Evolutionary conservation across 1,140 invertebrate species (phyloP), one percentile per base, ranked within the genome.

Genomic region (Daktulosphaira vitifoliae): DNA sequence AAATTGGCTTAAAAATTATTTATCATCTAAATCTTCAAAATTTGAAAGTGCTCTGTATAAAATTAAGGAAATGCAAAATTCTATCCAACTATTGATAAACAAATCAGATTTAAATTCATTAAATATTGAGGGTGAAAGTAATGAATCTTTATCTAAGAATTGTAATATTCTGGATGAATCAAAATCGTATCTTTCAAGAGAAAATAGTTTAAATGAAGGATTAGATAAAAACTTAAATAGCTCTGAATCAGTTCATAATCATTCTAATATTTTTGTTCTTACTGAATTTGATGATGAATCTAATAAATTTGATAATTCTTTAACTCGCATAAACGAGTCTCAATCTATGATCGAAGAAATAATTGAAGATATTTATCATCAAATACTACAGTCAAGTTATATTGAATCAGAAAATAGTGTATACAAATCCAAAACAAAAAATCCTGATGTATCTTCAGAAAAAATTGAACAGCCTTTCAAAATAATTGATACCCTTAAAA

Each of bases 1-100:
- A 62, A 33, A 62, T 9, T 16, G 46, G 9, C 29, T 62, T 29
- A n/a, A 13, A 48, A 15, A 44, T 33, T n/a, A 62, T 20, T 48
- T 48, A 15, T 13, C 26, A 5, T 33, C 29, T 11, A 33, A 33
- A 33, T 33, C 5, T 33, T 6, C 11, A 33, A 11, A 33, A 33
- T 33, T 33, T 6, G 29, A 33, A 33, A 11, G 11, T 11, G 29
- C 29, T 33, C 29, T 6, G 26, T 20, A 1, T 7, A 48, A 48
- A 1, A 22, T 18, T 25, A n/a, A 22, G 18, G 16, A 20, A 15
- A 0, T 48, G 7, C 25, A 48, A 48, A 7, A 48, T 15, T 29
- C n/a, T 2, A n/a, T 48, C 15, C 3, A 46, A 15, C 15, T 46
- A 22, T 3, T 62, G 29, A 59, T 42, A 44, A 26, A 13, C 2